Evolutionary conservation across 2,113 vertebrate species (phyloP).

Genomic region (Suricata suricatta): DNA sequence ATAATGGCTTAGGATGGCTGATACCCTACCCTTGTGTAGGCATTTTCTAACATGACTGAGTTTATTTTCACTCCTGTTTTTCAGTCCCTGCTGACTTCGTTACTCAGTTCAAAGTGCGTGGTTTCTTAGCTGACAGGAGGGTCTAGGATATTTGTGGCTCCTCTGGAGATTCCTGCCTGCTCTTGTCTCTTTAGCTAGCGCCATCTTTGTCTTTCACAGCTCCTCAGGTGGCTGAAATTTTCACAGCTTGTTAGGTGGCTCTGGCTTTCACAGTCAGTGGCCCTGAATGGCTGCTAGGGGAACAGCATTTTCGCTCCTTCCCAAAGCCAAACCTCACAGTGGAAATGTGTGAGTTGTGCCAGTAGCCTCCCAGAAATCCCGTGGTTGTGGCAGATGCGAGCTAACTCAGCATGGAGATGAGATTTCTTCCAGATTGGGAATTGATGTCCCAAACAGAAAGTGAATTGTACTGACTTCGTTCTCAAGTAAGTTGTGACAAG

Average conservation of each 20-base stretch:
- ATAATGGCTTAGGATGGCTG: constrained; percentile 20
- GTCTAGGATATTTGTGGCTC: not conserved
- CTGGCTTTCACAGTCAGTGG: constrained; percentile 69
- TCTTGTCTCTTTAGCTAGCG: not conserved
- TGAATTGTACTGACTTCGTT: constrained; percentile 43
- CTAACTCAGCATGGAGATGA: constrained; percentile 60
- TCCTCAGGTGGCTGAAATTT: constrained; percentile 66
- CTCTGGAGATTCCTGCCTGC: not conserved
- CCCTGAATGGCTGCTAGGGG: constrained; percentile 70
- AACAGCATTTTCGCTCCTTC: not conserved
- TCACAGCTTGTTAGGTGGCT: constrained; percentile 79
- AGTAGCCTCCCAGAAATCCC: constrained; percentile 66
- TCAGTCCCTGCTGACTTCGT: constrained; percentile 27
- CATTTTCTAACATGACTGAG: constrained; percentile 48
- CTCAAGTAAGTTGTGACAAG: constrained; percentile 53
- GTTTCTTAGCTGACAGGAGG: not conserved
- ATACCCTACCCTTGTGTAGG: constrained; percentile 18
- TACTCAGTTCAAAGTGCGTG: not conserved
- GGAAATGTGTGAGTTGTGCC: constrained; percentile 58
- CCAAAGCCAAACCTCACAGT: constrained; percentile 56
- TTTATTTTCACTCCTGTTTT: constrained; percentile 62
- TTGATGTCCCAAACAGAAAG: constrained; percentile 67
- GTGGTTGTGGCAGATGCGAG: constrained; percentile 65
- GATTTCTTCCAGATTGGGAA: constrained; percentile 68
- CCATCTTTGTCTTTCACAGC: constrained; percentile 27